phyloP scores from a whole-genome alignment of 1,140 invertebrate genomes.

The Diorhabda elongata region DNA sequence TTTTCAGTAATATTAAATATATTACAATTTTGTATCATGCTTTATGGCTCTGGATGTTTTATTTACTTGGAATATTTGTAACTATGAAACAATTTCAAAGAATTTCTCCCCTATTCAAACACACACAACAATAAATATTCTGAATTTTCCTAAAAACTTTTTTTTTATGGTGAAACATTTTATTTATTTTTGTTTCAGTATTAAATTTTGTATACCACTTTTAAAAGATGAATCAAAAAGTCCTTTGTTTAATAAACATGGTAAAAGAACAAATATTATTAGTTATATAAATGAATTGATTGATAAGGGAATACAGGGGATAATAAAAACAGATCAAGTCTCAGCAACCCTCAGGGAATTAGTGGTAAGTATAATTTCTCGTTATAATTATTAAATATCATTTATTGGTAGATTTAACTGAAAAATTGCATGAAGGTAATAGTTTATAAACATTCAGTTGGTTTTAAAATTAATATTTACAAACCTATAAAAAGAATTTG shows the following conservation, averaged over 20 bases:
- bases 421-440: too few relatives aligned
- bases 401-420: too few relatives aligned
- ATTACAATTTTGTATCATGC: too few relatives aligned
- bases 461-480: too few relatives aligned
- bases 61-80: not conserved
- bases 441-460: too few relatives aligned
- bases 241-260: slow-evolving; percentile 53
- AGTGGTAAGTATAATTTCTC: slow-evolving; percentile 53
- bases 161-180: not conserved
- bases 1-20: not conserved
- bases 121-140: not conserved
- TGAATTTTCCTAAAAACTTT: not conserved
- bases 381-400: too few relatives aligned
- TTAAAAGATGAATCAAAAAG: slow-evolving; percentile 54
- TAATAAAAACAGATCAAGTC: slow-evolving; percentile 67
- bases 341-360: slow-evolving; percentile 64
- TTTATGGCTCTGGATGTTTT: not conserved
- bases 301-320: slow-evolving; percentile 63
- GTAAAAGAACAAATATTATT: slow-evolving; percentile 51
- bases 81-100: not conserved
- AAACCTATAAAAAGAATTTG: too few relatives aligned
- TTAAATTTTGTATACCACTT: slow-evolving; percentile 51
- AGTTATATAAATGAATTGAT: slow-evolving; percentile 60
- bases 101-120: not conserved
- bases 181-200: slow-evolving; percentile 46